These are phyloP conservation scores for Gnathonemus longibarbis DNA, from an alignment of 2,113 vertebrate species.

Conservation along the genomic window DNA sequence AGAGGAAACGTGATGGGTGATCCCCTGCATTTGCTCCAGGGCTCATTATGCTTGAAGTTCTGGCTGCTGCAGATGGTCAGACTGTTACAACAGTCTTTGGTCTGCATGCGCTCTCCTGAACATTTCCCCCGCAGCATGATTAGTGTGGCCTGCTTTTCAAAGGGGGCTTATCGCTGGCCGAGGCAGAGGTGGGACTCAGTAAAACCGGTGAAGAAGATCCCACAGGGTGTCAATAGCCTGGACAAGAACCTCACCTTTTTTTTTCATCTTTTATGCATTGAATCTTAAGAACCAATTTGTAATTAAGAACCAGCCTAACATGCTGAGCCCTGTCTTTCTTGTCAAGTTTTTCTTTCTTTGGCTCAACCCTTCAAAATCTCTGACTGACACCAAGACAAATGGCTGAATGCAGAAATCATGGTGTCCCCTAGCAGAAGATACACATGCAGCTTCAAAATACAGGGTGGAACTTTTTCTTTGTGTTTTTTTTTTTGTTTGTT, in stretches of 20 bases:
- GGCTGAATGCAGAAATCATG: not conserved
- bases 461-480: constrained; percentile 5
- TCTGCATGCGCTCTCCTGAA: not conserved
- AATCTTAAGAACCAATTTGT: not conserved
- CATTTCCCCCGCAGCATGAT: not conserved
- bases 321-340: not conserved
- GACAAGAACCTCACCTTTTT: not conserved
- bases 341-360: not conserved
- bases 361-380: not conserved
- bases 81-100: not conserved
- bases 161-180: not conserved
- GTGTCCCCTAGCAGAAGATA: not conserved
- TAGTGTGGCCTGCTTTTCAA: not conserved
- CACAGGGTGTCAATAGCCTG: not conserved
- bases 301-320: not conserved
- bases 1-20: too few relatives aligned
- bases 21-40: not conserved
- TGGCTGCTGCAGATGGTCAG: not conserved
- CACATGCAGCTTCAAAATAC: not conserved
- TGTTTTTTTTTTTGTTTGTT: not conserved
- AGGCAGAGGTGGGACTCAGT: not conserved
- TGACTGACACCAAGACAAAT: not conserved
- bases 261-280: not conserved
- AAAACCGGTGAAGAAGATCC: not conserved
- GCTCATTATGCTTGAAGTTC: not conserved